phyloP scores from a whole-genome alignment of 2,113 vertebrate genomes.

The Archilochus colubris region DNA sequence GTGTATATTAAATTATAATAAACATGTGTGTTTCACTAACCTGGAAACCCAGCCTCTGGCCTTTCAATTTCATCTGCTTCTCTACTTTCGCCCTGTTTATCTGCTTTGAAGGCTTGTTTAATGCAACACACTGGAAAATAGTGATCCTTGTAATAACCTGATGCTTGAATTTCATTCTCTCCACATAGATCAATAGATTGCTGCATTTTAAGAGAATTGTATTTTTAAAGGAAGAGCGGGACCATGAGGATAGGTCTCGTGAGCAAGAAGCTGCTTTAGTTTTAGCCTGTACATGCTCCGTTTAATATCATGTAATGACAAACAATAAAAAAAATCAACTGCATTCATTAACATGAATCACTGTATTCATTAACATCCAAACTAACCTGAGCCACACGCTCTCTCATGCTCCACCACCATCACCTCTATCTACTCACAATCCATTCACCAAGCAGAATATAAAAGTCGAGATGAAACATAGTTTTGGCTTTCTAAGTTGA shows the following conservation, averaged over 20 bases:
- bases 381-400: not conserved
- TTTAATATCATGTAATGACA: not conserved
- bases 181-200: not conserved
- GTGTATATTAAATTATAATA: not conserved
- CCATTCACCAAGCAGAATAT: not conserved
- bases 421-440: not conserved
- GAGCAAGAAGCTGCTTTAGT: not conserved
- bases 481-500: not conserved
- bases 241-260: not conserved
- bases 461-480: not conserved
- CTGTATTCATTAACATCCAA: not conserved
- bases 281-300: not conserved
- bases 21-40: not conserved
- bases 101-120: not conserved
- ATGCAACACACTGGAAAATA: not conserved
- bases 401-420: not conserved
- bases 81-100: not conserved
- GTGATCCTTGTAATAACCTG: not conserved
- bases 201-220: not conserved
- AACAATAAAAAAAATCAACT: not conserved
- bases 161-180: not conserved
- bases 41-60: not conserved
- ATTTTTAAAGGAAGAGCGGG: not conserved
- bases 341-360: not conserved
- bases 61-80: not conserved